Conservation (phyloP, 2,888 invertebrate species). For the Calliopum simillimum region DNA sequence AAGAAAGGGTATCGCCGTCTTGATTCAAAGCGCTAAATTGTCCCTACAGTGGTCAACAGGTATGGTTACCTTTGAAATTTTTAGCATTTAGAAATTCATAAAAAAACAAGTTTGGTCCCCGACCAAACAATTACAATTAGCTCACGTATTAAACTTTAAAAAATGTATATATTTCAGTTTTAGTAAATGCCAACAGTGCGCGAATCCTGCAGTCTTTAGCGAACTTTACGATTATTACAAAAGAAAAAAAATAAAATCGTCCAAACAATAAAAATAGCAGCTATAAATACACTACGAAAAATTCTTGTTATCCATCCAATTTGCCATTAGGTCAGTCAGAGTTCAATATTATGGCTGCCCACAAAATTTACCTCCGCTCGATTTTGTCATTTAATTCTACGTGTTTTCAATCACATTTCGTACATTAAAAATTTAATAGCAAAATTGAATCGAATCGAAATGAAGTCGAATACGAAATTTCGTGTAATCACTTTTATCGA, state of each 20-base stretch:
- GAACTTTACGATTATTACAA: background rate
- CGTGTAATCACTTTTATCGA: background rate
- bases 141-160: too few relatives aligned
- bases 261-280: background rate
- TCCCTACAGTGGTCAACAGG: too few relatives aligned
- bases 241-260: background rate
- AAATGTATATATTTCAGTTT: too few relatives aligned
- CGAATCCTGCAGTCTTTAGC: too few relatives aligned
- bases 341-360: background rate
- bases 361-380: background rate
- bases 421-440: conserved; percentile 7
- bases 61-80: too few relatives aligned
- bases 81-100: too few relatives aligned
- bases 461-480: background rate
- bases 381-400: background rate
- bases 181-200: too few relatives aligned
- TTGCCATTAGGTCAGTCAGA: background rate
- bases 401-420: background rate
- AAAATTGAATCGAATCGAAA: conserved; percentile 5
- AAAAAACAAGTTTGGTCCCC: too few relatives aligned
- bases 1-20: too few relatives aligned
- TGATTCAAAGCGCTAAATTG: too few relatives aligned
- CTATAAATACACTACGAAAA: background rate
- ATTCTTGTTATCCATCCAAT: too few relatives aligned
- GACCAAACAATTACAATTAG: too few relatives aligned